Conservation (phyloP, 2,797 vertebrate species). For the Sebastes cheni region DNA sequence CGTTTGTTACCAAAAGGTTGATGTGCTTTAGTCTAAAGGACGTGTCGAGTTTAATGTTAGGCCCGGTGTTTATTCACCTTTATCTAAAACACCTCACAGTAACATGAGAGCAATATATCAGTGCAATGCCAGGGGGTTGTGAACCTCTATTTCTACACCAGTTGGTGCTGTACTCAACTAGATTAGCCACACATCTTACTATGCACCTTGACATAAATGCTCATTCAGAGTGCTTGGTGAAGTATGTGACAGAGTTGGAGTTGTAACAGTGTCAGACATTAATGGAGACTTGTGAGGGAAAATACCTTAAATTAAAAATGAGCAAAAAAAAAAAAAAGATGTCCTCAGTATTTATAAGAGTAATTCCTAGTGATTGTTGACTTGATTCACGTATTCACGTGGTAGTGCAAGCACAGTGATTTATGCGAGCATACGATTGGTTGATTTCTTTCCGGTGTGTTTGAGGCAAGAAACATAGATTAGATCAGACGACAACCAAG, state of each 20-base stretch:
- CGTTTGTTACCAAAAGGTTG: neutral
- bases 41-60: neutral
- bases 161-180: neutral
- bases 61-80: neutral
- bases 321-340: neutral
- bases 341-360: neutral
- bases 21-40: neutral
- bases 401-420: neutral
- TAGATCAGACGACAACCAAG: slow-evolving; percentile 2
- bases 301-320: neutral
- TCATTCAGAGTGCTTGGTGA: neutral
- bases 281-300: neutral
- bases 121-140: neutral
- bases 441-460: slow-evolving; percentile 4
- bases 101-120: neutral
- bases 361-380: neutral
- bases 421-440: neutral
- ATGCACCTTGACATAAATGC: neutral
- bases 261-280: neutral
- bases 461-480: slow-evolving; percentile 8
- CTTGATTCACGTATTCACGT: neutral
- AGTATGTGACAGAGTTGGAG: neutral
- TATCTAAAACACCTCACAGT: neutral
- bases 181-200: neutral
- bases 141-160: neutral